These are phyloP conservation scores for Luperina nickerlii DNA, from an alignment of 2,888 invertebrate species.

Conservation along the genomic window DNA sequence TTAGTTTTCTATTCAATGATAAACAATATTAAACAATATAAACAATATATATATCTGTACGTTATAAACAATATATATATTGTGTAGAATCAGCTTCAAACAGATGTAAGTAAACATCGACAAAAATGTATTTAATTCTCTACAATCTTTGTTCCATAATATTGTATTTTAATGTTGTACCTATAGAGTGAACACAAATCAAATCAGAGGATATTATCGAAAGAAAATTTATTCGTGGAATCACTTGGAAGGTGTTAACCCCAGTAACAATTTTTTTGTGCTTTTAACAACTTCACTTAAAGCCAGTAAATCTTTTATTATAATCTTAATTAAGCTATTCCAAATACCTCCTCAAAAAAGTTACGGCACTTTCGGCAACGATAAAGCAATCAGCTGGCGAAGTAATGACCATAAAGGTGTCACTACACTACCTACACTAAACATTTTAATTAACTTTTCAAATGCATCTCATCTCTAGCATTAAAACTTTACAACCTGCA, in stretches of 20 bases:
- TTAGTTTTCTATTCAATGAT: background rate
- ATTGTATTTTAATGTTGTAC: background rate
- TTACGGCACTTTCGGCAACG: slow-evolving; percentile 12
- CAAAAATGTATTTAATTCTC: background rate
- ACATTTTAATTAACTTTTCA: slow-evolving; percentile 42
- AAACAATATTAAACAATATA: background rate
- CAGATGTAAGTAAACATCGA: background rate
- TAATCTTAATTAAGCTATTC: slow-evolving; percentile 36
- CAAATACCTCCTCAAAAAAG: slow-evolving; percentile 1
- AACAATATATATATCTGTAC: too few species aligned
- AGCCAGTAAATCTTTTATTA: slow-evolving; percentile 26
- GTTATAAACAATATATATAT: too few species aligned
- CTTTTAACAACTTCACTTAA: slow-evolving; percentile 18
- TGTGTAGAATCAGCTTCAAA: background rate
- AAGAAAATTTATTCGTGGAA: background rate
- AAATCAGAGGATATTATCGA: background rate
- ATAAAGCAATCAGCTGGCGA: slow-evolving; percentile 32
- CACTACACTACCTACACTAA: slow-evolving; percentile 52
- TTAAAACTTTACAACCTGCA: slow-evolving; percentile 45
- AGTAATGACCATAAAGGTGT: slow-evolving; percentile 45
- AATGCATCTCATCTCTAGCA: slow-evolving; percentile 41
- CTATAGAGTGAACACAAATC: background rate
- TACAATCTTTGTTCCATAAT: background rate
- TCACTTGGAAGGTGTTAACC: background rate
- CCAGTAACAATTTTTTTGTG: slow-evolving; percentile 1